These are phyloP conservation scores for Spea hammondii DNA, from an alignment of 2,797 vertebrate genomes.

Conservation along the genomic window DNA sequence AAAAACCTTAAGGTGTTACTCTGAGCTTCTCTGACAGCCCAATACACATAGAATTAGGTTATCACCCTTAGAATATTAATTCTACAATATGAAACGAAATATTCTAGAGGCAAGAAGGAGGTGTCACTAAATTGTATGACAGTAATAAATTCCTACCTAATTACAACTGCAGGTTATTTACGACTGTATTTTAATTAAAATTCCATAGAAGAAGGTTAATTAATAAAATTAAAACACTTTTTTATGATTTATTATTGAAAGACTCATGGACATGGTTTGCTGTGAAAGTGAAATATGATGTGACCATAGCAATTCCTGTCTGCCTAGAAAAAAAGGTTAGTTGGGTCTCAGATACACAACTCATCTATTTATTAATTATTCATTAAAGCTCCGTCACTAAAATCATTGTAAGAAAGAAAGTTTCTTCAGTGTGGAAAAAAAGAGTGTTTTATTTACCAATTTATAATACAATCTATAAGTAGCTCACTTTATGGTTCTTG, in stretches of 20 bases:
- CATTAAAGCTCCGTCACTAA: constrained; percentile 4
- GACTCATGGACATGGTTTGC: constrained; percentile 15
- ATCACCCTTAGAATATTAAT: constrained; percentile 24
- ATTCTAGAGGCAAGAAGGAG: neutral
- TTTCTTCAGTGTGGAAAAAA: too few species aligned
- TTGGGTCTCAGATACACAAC: constrained; percentile 14
- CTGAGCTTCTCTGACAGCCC: neutral
- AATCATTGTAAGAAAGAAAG: neutral
- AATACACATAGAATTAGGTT: constrained; percentile 22
- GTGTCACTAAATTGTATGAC: constrained; percentile 2
- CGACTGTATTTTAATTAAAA: constrained; percentile 44
- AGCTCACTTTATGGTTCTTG: too few species aligned
- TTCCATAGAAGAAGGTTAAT: constrained; percentile 42
- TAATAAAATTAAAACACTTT: constrained; percentile 32
- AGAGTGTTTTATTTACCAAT: too few species aligned
- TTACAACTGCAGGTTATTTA: constrained; percentile 45
- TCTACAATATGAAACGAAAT: constrained; percentile 15
- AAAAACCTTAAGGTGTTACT: constrained; percentile 5
- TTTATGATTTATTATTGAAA: constrained; percentile 34
- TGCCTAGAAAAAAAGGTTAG: constrained; percentile 26
- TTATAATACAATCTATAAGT: too few species aligned
- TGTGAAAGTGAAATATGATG: constrained; percentile 26
- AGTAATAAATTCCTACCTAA: constrained; percentile 48
- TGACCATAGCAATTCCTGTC: constrained; percentile 11
- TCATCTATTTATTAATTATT: constrained; percentile 36